Evolutionary conservation across 2,797 vertebrate genomes (phyloP).

Genomic region (Sternotherus odoratus): DNA sequence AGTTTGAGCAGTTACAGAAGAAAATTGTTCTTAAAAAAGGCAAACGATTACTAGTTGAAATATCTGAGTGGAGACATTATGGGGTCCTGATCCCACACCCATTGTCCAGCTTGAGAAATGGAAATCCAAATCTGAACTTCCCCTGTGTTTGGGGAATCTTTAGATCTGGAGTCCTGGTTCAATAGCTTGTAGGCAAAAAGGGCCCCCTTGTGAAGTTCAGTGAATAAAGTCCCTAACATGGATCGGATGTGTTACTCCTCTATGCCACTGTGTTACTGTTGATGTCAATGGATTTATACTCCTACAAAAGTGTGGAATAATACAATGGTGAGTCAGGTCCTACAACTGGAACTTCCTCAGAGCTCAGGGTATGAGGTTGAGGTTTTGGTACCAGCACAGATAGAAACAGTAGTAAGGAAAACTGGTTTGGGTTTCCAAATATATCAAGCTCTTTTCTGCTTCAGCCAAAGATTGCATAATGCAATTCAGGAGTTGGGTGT

Average conservation of each 20-base stretch:
- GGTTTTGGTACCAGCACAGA: not conserved
- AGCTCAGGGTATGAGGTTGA: not conserved
- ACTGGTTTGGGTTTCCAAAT: not conserved
- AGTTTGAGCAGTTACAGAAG: not conserved
- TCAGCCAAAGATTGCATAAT: not conserved
- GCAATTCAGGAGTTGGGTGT: not conserved
- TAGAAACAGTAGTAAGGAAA: not conserved
- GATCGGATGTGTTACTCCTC: not conserved
- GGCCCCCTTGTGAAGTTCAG: not conserved
- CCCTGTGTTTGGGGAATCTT: not conserved
- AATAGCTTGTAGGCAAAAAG: not conserved
- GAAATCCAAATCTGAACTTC: not conserved
- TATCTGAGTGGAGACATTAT: not conserved
- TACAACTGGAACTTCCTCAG: not conserved
- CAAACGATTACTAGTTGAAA: not conserved
- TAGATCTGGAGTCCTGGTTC: not conserved
- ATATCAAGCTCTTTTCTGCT: not conserved
- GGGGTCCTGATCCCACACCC: not conserved
- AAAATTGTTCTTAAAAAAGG: not conserved
- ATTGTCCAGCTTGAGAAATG: not conserved
- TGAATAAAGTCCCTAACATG: too few species aligned
- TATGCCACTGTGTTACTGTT: not conserved
- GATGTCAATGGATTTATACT: not conserved
- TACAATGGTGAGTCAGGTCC: not conserved
- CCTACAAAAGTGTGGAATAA: not conserved